A percentile compares a stretch with the other conserved stretches of the same genome.
phyloP scores from a whole-genome alignment of 2,888 invertebrate species.

The Pelosia muscerda region DNA sequence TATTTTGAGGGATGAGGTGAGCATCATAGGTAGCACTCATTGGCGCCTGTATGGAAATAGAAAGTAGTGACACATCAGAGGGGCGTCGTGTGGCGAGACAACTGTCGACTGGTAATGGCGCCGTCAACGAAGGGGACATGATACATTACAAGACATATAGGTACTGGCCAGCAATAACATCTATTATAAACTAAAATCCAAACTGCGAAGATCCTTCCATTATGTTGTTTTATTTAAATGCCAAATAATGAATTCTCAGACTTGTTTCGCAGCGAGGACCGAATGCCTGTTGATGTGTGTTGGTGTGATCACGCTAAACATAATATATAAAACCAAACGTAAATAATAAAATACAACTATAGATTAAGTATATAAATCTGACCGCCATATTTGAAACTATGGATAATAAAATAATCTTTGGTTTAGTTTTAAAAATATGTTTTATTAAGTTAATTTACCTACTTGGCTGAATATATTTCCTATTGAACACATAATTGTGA shows the following conservation, averaged over 20 bases:
- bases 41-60: constrained; percentile 79
- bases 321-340: not conserved
- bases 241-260: not conserved
- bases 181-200: not conserved
- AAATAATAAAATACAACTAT: not conserved
- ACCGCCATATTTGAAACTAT: not conserved
- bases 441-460: not conserved
- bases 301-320: not conserved
- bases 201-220: not conserved
- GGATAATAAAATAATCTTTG: not conserved
- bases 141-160: constrained; percentile 35
- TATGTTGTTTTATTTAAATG: constrained; percentile 1
- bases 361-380: not conserved
- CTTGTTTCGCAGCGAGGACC: not conserved
- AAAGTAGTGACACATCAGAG: constrained; percentile 76
- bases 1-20: constrained; percentile 53
- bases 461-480: too few species aligned
- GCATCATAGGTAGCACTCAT: constrained; percentile 62
- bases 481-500: too few species aligned
- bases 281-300: not conserved
- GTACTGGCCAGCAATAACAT: constrained; percentile 19
- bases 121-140: constrained; percentile 50
- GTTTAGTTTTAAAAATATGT: not conserved
- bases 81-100: constrained; percentile 60
- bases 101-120: constrained; percentile 53